Base-by-base conservation (phyloP, 2,888 invertebrate genomes). In the Oasisia sp. region DNA sequence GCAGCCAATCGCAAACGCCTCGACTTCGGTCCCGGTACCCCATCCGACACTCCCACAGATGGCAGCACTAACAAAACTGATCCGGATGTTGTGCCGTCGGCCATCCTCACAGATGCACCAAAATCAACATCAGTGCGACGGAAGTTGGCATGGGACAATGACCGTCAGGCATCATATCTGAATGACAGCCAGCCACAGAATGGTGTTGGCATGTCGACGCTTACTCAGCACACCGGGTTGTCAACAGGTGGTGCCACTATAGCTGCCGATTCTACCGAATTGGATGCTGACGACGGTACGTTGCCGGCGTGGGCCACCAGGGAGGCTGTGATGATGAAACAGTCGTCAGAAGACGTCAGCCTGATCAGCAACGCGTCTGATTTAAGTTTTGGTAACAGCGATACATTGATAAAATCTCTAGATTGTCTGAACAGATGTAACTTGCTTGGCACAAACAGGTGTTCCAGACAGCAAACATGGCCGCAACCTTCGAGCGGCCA, bases 221-320 rank as follows among this genome's bases (percentile, higher is more conserved):
- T 74, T 74, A 74, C 27, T 74, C 74, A 27, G 74, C 74, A 27
- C 74, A 27, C 74, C 27, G 27, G 4, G 74, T 74, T 74, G 74
- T n/a, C 74, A 74, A 74, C 74, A 74, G 74, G 74, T 74, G 74
- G 74, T 5, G 74, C 74, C 74, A 74, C 74, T 4, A n/a, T 27
- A 74, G 74, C 74, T 74, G 74, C 74, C 19, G n/a, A 74, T 74
- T 3, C 74, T 27, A 74, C 74, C n/a, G 74, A 74, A 74, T 19
- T 27, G 27, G 74, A 19, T 19, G n/a, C 7, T 5, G 74, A 74
- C 27, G 27, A 74, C 27, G 19, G 14, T 19, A 74, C 27, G 74
- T 74, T 74, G 74, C 74, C 74, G 27, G 74, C 74, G 27, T 74
- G 74, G 74, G 74, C 74, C 74, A 74, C 74, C 74, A 74, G 74